These are phyloP conservation scores for Apis laboriosa DNA, from an alignment of 1,140 invertebrate species.

Conservation along the genomic window DNA sequence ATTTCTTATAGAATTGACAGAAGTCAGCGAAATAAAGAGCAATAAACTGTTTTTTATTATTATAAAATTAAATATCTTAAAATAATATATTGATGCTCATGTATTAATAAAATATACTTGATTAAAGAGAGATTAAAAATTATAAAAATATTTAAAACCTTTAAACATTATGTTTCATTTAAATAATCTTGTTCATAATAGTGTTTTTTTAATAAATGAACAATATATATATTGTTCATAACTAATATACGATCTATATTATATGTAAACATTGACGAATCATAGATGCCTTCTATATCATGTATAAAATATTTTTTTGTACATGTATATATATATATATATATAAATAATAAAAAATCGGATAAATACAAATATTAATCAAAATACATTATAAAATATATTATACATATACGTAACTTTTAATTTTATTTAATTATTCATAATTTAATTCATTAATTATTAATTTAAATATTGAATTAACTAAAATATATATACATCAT, in stretches of 20 bases:
- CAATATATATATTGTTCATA: not conserved
- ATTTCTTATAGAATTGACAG: not conserved
- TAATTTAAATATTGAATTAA: not conserved
- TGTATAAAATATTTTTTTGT: not conserved
- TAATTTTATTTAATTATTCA: not conserved
- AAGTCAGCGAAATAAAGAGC: not conserved
- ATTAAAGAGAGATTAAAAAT: not conserved
- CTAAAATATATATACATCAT: not conserved
- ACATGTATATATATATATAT: too few species aligned
- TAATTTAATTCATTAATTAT: not conserved
- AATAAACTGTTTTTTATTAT: not conserved
- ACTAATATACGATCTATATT: constrained; percentile 11
- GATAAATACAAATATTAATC: not conserved
- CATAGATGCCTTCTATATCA: not conserved
- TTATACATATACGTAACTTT: not conserved
- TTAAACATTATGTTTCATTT: not conserved
- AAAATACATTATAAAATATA: not conserved
- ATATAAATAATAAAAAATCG: not conserved
- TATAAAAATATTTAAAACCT: not conserved
- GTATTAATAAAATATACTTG: not conserved
- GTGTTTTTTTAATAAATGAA: not conserved
- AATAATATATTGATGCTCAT: not conserved
- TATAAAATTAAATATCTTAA: not conserved
- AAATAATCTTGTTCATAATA: not conserved
- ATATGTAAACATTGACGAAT: not conserved